Percentiles rank a stretch among this genome's conserved stretches.
phyloP scores from a whole-genome alignment of 2,113 vertebrate genomes.

The Australoheros scitulus region DNA sequence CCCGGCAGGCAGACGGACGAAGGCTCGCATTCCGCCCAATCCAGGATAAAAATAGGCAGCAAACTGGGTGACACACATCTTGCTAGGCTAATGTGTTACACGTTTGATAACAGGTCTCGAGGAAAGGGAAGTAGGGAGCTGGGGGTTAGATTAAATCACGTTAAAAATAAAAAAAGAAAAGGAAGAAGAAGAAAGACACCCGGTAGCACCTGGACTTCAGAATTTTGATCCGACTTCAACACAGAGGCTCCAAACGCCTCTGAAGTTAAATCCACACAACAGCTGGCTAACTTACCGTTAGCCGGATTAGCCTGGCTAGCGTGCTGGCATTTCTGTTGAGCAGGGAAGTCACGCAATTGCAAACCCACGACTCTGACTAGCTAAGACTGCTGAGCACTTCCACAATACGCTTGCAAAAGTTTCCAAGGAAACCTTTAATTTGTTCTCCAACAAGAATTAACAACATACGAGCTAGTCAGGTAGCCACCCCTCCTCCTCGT shows the following conservation, averaged over 20 bases:
- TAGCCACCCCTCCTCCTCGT: conserved; percentile 18
- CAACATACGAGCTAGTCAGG: neutral
- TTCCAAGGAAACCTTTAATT: neutral
- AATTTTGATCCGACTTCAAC: neutral
- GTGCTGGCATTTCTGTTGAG: conserved; percentile 16
- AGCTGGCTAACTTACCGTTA: conserved; percentile 48
- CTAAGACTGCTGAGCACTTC: neutral
- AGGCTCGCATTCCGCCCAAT: conserved; percentile 65
- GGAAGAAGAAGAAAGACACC: neutral
- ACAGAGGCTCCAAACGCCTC: neutral
- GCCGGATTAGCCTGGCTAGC: conserved; percentile 69
- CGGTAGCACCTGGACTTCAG: neutral
- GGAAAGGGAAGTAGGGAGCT: neutral
- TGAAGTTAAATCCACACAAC: conserved; percentile 14
- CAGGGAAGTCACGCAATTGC: conserved; percentile 10
- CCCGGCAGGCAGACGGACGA: conserved; percentile 41
- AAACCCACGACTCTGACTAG: neutral
- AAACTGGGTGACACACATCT: conserved; percentile 76
- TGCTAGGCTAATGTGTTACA: conserved; percentile 63
- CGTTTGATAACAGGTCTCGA: conserved; percentile 42
- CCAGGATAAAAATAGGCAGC: conserved; percentile 78
- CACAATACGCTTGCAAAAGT: neutral
- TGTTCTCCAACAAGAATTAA: neutral
- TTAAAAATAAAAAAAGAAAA: too few relatives aligned
- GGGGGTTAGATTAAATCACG: neutral